Base-by-base conservation (phyloP, 1,140 invertebrate genomes). In the Anadara kagoshimensis region DNA sequence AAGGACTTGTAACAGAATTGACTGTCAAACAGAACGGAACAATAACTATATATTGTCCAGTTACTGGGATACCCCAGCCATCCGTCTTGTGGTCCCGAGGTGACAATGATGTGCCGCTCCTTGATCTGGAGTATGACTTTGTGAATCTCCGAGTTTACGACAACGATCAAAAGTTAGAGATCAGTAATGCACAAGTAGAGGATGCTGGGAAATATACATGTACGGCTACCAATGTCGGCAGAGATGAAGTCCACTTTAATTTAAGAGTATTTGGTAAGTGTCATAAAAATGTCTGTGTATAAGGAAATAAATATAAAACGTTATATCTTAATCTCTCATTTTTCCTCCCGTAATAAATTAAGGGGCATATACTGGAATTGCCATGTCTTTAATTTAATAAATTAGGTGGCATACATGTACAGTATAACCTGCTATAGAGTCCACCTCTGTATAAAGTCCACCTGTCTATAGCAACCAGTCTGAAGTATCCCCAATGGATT, bases 161-260 rank as follows among this genome's bases (percentile, higher is more conserved):
- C 45, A 65, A 83, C 24, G 82, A 80, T 22, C 77, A 78, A 11
- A 78, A 74, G 2, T 80, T 92, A 53, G 86, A 90, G 64, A 79
- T 91, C 20, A 82, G 80, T 24, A 86, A 89, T 51, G 89, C 89
- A 0, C 83, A 87, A 61, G 71, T 85, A 45, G 84, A 86, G 57
- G 89, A 91, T 71, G 82, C 85, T 62, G 90, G 88, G 22, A 81
- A 69, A 14, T 92, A 91, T 78, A 89, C 85, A 7, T 92, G 91
- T 78, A 72, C 86, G n/a, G 91, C 90, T 44, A 85, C 84, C n/a
- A 91, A 91, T 78, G 77, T 82, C 18, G 90, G 90, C 11, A 76
- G 86, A 59, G 85, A 85, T 5, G 79, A 83, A 53, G 82, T 86
- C 62, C 69, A 83, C 14, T 89, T 89, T 71, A 79, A 85, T 24